Conservation (phyloP, 2,113 vertebrate genomes). For the Chlamydotis undulata region DNA sequence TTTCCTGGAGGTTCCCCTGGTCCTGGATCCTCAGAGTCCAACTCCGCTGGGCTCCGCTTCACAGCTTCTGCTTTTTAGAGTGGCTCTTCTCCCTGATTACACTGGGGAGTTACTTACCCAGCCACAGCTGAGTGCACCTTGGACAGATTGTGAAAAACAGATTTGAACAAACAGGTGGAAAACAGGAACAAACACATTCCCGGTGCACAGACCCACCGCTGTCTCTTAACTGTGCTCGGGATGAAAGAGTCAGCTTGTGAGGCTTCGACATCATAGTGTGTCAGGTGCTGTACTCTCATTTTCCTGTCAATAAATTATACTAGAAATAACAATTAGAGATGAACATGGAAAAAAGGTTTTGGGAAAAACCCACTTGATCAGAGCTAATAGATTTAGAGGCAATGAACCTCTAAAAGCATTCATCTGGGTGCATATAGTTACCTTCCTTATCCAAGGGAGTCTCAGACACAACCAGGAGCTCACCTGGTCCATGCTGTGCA, state of each 20-base stretch:
- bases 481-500: not conserved
- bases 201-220: accelerated
- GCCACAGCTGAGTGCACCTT: not conserved
- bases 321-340: not conserved
- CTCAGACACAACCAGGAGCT: not conserved
- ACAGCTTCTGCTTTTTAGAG: not conserved
- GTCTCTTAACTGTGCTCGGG: not conserved
- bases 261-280: not conserved
- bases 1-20: not conserved
- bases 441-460: not conserved
- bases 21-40: not conserved
- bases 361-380: not conserved
- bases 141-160: not conserved
- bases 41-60: not conserved
- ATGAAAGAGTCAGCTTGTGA: no score
- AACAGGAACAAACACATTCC: not conserved
- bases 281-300: not conserved
- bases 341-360: not conserved
- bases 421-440: no score
- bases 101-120: not conserved
- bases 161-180: not conserved
- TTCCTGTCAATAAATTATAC: not conserved
- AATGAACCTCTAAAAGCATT: not conserved
- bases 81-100: no score
- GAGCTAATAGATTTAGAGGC: not conserved